Evolutionary conservation across 2,888 invertebrate species (phyloP).

Genomic region (Acanthopleura granulata): DNA sequence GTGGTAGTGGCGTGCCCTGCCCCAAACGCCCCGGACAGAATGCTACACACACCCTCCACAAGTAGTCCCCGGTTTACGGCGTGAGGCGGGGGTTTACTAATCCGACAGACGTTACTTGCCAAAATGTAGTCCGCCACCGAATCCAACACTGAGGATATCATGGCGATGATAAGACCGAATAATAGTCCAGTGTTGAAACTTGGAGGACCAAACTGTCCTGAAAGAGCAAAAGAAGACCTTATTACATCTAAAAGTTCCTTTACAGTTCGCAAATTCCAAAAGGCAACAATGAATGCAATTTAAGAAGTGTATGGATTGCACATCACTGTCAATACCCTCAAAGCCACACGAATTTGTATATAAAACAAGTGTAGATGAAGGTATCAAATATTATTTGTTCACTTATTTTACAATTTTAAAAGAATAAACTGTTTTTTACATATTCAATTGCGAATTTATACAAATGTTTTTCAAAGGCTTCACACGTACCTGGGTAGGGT

Average conservation of each 20-base stretch:
- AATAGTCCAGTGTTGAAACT: slow-evolving; percentile 42
- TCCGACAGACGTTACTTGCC: slow-evolving; percentile 37
- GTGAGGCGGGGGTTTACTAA: slow-evolving; percentile 44
- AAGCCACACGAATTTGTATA: no score
- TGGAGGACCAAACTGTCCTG: slow-evolving; percentile 57
- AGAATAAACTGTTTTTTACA: no score
- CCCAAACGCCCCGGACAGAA: slow-evolving; percentile 49
- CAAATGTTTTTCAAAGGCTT: no score
- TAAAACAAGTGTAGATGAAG: no score
- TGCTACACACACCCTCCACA: slow-evolving; percentile 49
- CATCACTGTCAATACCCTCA: no score
- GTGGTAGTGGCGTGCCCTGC: slow-evolving; percentile 55
- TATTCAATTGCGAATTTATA: no score
- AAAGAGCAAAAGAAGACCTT: slow-evolving; percentile 12
- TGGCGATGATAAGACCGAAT: slow-evolving; percentile 47
- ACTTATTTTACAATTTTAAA: no score
- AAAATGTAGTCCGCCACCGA: slow-evolving; percentile 56
- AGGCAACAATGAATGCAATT: no score
- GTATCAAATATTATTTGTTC: no score
- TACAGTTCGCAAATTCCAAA: no score
- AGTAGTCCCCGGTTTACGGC: slow-evolving; percentile 55
- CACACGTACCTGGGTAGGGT: slow-evolving; percentile 80
- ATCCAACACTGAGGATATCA: slow-evolving; percentile 47
- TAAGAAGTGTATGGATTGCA: no score
- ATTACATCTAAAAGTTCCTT: no score